phyloP scores from a whole-genome alignment of 2,888 invertebrate genomes.

The Drosophila acutilabella region DNA sequence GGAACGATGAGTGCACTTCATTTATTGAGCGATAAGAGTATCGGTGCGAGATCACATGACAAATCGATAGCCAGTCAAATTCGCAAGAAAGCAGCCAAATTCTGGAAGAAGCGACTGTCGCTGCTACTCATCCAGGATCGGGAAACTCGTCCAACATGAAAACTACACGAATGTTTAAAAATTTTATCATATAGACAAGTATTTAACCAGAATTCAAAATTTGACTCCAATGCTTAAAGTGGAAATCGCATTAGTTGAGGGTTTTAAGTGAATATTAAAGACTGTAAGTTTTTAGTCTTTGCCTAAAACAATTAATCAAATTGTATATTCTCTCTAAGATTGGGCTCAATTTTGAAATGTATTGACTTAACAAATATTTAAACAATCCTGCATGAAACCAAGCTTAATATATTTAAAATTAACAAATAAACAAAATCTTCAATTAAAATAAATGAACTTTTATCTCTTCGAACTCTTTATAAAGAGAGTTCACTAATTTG shows the following conservation, averaged over 20 bases:
- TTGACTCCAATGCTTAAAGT: slow-evolving; percentile 4
- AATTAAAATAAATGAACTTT: not conserved
- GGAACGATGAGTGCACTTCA: not conserved
- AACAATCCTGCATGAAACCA: not conserved
- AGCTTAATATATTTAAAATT: slow-evolving; percentile 2
- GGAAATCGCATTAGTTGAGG: not conserved
- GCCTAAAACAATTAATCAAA: not conserved
- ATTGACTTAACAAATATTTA: too few species aligned
- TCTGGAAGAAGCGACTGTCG: slow-evolving; percentile 12
- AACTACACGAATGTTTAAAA: not conserved
- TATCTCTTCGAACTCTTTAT: not conserved
- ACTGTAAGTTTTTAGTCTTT: not conserved
- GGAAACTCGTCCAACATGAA: not conserved
- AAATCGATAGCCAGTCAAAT: not conserved
- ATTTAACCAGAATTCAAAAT: not conserved
- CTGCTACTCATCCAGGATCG: slow-evolving; percentile 14
- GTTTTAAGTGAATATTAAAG: not conserved
- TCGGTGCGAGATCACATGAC: not conserved
- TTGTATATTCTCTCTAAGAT: slow-evolving; percentile 4
- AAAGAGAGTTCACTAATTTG: not conserved
- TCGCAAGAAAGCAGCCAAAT: not conserved
- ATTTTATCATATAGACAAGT: not conserved
- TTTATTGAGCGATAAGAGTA: not conserved
- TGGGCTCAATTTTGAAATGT: not conserved
- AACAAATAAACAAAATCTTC: too few species aligned